Evolutionary conservation across 2,888 invertebrate species (phyloP).

Genomic region (Globia sparganii): DNA sequence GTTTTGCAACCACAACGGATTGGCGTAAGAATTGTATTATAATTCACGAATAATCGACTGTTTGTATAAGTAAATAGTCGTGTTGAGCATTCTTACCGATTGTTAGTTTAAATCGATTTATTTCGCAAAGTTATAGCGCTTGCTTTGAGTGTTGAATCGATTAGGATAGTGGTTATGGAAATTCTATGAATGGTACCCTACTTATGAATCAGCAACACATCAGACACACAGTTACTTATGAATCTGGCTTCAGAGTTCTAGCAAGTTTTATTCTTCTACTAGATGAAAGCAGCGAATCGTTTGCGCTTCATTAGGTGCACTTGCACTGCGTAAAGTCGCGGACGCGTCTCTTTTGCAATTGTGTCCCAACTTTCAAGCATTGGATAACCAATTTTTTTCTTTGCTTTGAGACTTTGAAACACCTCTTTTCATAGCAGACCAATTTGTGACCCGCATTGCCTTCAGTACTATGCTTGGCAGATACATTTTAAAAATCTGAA

Average conservation of each 20-base stretch:
- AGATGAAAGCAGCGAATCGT: background rate
- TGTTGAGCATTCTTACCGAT: conserved; percentile 56
- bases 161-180: conserved; percentile 9
- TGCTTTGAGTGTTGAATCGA: conserved; percentile 34
- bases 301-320: background rate
- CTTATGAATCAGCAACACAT: no score
- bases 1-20: conserved; percentile 59
- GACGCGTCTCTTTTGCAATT: background rate
- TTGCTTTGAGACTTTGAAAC: background rate
- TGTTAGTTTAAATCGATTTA: conserved; percentile 56
- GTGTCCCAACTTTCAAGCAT: background rate
- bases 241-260: background rate
- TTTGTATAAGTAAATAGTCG: conserved; percentile 60
- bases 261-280: background rate
- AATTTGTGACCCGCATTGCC: background rate
- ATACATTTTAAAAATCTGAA: background rate
- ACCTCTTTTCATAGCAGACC: background rate
- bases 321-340: no score
- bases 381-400: background rate
- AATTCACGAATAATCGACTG: conserved; percentile 57
- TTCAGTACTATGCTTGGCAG: background rate
- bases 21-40: conserved; percentile 60
- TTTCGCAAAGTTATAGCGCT: conserved; percentile 44
- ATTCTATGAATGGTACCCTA: background rate
- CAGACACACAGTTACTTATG: no score